Evolutionary conservation across 2,113 vertebrate species (phyloP).

Genomic region (Colius striatus): DNA sequence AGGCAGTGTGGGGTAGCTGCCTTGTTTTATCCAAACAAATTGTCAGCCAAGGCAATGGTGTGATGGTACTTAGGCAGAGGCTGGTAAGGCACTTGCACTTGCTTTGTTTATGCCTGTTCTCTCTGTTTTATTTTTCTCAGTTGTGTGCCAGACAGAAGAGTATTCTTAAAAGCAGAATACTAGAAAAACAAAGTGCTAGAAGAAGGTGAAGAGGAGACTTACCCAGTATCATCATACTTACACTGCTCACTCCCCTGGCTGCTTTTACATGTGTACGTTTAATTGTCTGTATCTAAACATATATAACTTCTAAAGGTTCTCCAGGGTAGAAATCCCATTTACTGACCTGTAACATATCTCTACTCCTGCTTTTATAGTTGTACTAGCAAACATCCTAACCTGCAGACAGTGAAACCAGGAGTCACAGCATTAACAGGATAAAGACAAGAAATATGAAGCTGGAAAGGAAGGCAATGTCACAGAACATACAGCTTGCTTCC

Average conservation of each 20-base stretch:
- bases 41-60: not conserved
- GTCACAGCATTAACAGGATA: not conserved
- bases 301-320: not conserved
- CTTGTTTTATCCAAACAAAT: not conserved
- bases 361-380: not conserved
- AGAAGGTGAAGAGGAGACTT: not conserved
- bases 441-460: not conserved
- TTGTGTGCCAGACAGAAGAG: not conserved
- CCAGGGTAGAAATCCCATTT: not conserved
- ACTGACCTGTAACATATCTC: not conserved
- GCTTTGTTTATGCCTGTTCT: not conserved
- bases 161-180: not conserved
- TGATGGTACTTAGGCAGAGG: not conserved
- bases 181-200: not conserved
- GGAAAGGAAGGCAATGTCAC: not conserved
- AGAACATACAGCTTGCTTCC: not conserved
- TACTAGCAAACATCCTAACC: not conserved
- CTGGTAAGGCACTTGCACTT: not conserved
- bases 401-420: not conserved
- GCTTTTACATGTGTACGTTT: not conserved
- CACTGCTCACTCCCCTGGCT: not conserved
- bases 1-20: not conserved
- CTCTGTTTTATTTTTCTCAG: not conserved
- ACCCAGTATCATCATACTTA: not conserved
- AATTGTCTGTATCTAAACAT: not conserved